Percentiles rank a stretch among this genome's conserved stretches.
Evolutionary conservation across 2,113 vertebrate species (phyloP).

Genomic region (Gnathonemus longibarbis): DNA sequence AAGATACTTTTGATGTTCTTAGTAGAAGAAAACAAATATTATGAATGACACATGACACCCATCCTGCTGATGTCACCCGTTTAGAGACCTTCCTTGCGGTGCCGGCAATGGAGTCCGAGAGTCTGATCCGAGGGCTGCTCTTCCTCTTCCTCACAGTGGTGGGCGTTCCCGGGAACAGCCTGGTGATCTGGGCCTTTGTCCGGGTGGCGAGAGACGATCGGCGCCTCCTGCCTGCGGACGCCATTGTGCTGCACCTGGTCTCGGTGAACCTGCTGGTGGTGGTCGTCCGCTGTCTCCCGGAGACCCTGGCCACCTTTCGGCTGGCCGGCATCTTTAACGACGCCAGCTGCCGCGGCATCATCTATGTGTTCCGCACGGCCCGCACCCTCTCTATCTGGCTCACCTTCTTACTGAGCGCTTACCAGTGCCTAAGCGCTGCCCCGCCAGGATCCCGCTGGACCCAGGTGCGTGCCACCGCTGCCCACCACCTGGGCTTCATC

Average conservation of each 20-base stretch:
- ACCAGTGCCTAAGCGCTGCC: constrained; percentile 58
- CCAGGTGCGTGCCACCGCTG: constrained; percentile 26
- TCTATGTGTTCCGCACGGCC: constrained; percentile 57
- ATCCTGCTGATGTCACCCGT: background rate
- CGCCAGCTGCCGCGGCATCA: constrained; percentile 52
- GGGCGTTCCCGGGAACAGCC: constrained; percentile 58
- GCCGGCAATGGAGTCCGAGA: constrained; percentile 40
- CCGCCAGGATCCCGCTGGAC: constrained; percentile 55
- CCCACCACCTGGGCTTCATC: constrained; percentile 39
- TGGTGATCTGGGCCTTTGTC: constrained; percentile 53
- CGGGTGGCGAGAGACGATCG: constrained; percentile 40
- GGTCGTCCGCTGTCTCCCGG: constrained; percentile 51
- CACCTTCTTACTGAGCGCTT: constrained; percentile 60
- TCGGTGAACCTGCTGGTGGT: constrained; percentile 58
- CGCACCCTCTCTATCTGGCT: constrained; percentile 65
- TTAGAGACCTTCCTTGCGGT: background rate
- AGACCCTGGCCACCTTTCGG: constrained; percentile 53
- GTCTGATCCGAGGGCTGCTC: constrained; percentile 46
- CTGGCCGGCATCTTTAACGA: constrained; percentile 48
- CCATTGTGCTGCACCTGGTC: constrained; percentile 57
- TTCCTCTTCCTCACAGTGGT: constrained; percentile 51
- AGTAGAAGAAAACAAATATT: background rate
- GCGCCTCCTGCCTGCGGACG: constrained; percentile 53
- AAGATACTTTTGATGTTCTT: background rate
- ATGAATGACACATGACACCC: background rate